Evolutionary conservation across 1,140 invertebrate species (phyloP), one percentile per base, ranked within the genome.

Genomic region (Atta cephalotes): DNA sequence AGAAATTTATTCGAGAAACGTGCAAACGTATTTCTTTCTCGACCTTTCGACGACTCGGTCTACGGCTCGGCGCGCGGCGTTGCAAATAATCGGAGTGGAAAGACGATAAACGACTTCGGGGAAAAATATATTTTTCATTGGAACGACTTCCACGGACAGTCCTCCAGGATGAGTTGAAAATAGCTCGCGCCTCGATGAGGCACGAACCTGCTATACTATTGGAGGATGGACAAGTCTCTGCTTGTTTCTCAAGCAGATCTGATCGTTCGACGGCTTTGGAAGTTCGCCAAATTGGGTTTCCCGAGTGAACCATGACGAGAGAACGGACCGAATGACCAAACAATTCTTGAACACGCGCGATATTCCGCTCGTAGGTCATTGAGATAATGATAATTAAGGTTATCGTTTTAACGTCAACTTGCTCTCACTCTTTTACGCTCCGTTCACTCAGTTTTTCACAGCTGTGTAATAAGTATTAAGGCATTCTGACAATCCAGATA

Each of bases 371-470:
- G 12, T 39, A 49, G 88, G 78, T 90, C 85, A 90, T 90, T 87
- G 86, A 72, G 78, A 87, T 90, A 66, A 66, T 18, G 88, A 90
- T 90, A 89, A 90, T 90, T 87, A 89, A 89, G 89, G 89, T 90
- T 90, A 90, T 90, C 89, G 79, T 86, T 35, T 35, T 68, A 53
- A 56, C 31, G 78, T 51, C 85, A 51, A 51, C 76, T 89, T 51
- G 72, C 87, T 70, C 56, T 56, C 56, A 5, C 72, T 71, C 76
- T 58, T 62, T 45, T 56, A 12, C 53, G 51, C 39, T 28, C 51
- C 16, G 12, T 12, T 0, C 21, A 7, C 51, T 18, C 35, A 25
- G 18, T 12, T 74, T 63, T 88, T 51, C 51, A 60, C 39, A 18
- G 18, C 56, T 51, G 56, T 45, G 39, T n/a, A 51, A 31, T 82